Evolutionary conservation across 2,888 invertebrate species (phyloP).

Genomic region (Phragmatobia fuliginosa): DNA sequence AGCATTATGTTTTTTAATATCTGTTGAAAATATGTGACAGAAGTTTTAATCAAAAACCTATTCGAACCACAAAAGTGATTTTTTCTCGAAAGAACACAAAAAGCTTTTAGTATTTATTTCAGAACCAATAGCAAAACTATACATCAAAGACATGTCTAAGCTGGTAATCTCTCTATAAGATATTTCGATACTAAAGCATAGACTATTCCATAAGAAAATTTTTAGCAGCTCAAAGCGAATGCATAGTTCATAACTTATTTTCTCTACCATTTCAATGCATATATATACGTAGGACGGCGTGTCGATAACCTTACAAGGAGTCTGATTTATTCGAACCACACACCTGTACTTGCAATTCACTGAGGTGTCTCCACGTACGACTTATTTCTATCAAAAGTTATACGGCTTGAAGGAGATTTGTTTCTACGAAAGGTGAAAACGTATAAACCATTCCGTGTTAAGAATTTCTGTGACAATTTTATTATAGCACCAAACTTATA

Average conservation of each 20-base stretch:
- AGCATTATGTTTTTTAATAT: too few relatives aligned
- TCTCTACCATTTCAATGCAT: slow-evolving; percentile 29
- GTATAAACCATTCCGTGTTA: slow-evolving; percentile 22
- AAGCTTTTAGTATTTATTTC: neutral
- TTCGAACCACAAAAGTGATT: neutral
- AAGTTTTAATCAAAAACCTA: neutral
- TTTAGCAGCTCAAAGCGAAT: slow-evolving; percentile 8
- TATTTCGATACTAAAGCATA: neutral
- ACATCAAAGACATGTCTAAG: neutral
- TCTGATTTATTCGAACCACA: slow-evolving; percentile 70
- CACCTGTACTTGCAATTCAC: slow-evolving; percentile 71
- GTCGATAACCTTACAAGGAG: slow-evolving; percentile 68
- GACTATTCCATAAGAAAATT: slow-evolving; percentile 1
- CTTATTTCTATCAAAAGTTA: slow-evolving; percentile 65
- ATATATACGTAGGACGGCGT: slow-evolving; percentile 30
- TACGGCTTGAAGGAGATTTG: slow-evolving; percentile 53
- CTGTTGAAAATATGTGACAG: neutral
- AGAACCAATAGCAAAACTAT: neutral
- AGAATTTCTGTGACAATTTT: neutral
- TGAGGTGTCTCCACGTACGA: slow-evolving; percentile 52
- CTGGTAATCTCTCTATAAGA: too few relatives aligned
- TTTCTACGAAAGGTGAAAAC: slow-evolving; percentile 17
- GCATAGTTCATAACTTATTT: slow-evolving; percentile 8
- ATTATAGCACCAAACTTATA: neutral
- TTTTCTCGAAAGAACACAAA: neutral